These are phyloP conservation scores for Eristalinus aeneus DNA, from an alignment of 2,888 invertebrate genomes.

Conservation along the genomic window DNA sequence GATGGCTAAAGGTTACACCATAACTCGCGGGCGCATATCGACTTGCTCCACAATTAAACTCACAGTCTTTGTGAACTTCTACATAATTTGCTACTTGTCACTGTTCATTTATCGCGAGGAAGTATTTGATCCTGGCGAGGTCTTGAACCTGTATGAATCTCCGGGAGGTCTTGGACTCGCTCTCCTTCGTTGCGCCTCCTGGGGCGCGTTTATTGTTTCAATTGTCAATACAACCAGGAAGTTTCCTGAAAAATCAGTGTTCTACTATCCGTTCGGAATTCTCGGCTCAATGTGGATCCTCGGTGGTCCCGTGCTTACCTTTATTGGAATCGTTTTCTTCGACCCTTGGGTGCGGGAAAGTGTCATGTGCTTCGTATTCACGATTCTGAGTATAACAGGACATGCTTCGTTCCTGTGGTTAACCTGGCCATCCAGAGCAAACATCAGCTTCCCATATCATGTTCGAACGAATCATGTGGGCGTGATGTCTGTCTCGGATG, in stretches of 20 bases:
- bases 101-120: constrained; percentile 91
- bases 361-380: constrained; percentile 86
- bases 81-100: constrained; percentile 86
- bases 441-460: constrained; percentile 95
- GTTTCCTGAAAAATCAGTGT: constrained; percentile 90
- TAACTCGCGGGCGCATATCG: constrained; percentile 91
- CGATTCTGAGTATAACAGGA: constrained; percentile 85
- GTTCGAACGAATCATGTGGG: constrained; percentile 92
- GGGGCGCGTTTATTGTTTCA: constrained; percentile 89
- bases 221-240: constrained; percentile 86
- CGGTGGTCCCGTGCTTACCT: constrained; percentile 89
- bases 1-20: constrained; percentile 94
- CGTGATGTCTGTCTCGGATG: constrained; percentile 83
- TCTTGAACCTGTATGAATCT: constrained; percentile 94
- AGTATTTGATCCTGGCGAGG: constrained; percentile 95
- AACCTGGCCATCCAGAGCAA: constrained; percentile 92
- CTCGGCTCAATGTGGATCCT: constrained; percentile 94
- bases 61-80: constrained; percentile 89
- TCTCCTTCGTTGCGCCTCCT: constrained; percentile 87
- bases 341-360: constrained; percentile 91
- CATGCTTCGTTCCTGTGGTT: constrained; percentile 87
- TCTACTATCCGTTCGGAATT: constrained; percentile 91
- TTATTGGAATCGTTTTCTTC: constrained; percentile 89
- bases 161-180: constrained; percentile 93
- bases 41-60: constrained; percentile 88